Evolutionary conservation across 2,113 vertebrate genomes (phyloP), one percentile per base, ranked within the genome.

Genomic region (Etheostoma cragini): DNA sequence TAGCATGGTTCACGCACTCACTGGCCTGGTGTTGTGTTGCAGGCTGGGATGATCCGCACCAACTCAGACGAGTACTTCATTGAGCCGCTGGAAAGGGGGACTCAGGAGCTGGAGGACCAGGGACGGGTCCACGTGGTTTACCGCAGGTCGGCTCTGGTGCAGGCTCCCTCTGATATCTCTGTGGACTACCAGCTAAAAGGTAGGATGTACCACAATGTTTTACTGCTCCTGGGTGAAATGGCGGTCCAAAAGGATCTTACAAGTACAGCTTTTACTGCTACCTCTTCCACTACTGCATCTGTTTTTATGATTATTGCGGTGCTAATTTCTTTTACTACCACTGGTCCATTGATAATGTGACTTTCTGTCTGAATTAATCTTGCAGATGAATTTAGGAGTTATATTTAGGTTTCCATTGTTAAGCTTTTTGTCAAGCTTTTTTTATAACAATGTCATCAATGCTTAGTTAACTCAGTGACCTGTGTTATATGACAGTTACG

Each of bases 41-140:
- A 99, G 98, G 98, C 98, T 82, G 98, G 98, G 69, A 98, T 99
- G 96, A 99, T 99, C 88, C 96, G 96, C 81, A 97, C 97, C 0
- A 96, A 97, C 78, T 92, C 95, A 8, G 98, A 99, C 30, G 98
- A 99, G 52, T 99, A 97, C 94, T 98, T 99, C 94, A 99, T 99
- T 45, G 98, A 99, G 90, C 98, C 98, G 8, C 91, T 99, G 94
- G 97, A 98, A 89, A 96, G 94, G 90, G 98, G 97, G 1, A 95
- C 96, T 54, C 97, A 98, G 78, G 95, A 97, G 90, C 95, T 97
- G 30, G 98, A 99, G 92, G 97, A 97, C 65, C 95, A 91, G 58
- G 98, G 98, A 33, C 92, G 98, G 68, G 93, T 98, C 86, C 98
- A 99, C 46, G 93, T 98, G 92, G 97, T 99, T 57, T 99, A 99